Conservation (phyloP, 2,888 invertebrate species). For the Ennomos fuscantarius region DNA sequence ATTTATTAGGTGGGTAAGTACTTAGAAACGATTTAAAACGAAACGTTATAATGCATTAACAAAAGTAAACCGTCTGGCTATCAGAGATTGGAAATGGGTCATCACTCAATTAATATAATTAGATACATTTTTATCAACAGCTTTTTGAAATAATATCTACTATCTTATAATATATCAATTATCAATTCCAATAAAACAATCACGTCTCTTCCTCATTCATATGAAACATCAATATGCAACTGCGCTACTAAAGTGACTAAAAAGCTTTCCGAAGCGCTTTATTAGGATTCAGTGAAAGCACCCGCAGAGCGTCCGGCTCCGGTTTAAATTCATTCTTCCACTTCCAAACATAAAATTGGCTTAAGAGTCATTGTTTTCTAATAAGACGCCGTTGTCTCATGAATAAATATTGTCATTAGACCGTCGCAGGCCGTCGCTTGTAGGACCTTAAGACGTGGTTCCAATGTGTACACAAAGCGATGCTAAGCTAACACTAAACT, state of each 20-base stretch:
- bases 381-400: slow-evolving; percentile 49
- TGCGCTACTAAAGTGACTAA: slow-evolving; percentile 10
- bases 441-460: slow-evolving; percentile 4
- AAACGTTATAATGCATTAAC: too few species aligned
- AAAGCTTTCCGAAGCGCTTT: slow-evolving; percentile 17
- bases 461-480: not conserved
- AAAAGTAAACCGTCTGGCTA: too few species aligned
- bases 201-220: slow-evolving; percentile 4
- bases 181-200: not conserved
- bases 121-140: too few species aligned
- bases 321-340: slow-evolving; percentile 41
- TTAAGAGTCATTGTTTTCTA: slow-evolving; percentile 56
- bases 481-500: slow-evolving; percentile 5
- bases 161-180: not conserved
- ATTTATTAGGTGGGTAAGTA: too few species aligned
- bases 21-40: too few species aligned
- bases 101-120: too few species aligned
- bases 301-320: slow-evolving; percentile 29
- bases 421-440: slow-evolving; percentile 2
- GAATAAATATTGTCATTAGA: slow-evolving; percentile 64
- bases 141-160: not conserved
- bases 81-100: too few species aligned
- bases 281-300: slow-evolving; percentile 40
- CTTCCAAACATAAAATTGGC: slow-evolving; percentile 50
- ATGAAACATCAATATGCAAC: slow-evolving; percentile 8